Percentiles rank a stretch among this genome's conserved stretches.
Conservation (phyloP, 2,113 vertebrate genomes). For the Catharus bicknelli region DNA sequence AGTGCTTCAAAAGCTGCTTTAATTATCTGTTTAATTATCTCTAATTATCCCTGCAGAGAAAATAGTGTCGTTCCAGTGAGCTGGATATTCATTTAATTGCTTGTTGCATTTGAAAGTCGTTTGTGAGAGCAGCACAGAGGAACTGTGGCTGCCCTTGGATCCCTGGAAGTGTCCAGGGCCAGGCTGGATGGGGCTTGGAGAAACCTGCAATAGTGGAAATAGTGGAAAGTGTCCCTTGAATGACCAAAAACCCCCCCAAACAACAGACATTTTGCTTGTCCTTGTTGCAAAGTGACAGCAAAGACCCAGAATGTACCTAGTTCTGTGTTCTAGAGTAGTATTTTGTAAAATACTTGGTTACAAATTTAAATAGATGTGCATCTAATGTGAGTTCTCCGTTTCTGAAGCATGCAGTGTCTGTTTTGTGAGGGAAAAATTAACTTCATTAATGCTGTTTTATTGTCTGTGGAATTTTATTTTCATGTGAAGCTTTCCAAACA, state of each 20-base stretch:
- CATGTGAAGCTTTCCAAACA: neutral
- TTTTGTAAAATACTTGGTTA: neutral
- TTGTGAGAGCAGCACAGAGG: neutral
- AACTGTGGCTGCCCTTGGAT: neutral
- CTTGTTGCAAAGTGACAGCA: neutral
- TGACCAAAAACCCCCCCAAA: neutral
- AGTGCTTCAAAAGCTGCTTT: neutral
- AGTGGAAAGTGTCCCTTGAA: neutral
- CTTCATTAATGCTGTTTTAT: neutral
- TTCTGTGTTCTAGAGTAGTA: neutral
- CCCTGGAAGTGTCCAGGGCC: neutral
- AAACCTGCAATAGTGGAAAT: accelerated
- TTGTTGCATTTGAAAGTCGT: neutral
- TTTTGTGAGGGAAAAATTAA: neutral
- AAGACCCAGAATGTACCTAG: accelerated
- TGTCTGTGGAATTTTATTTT: neutral
- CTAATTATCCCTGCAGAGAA: neutral
- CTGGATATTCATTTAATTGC: neutral
- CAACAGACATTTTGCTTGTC: neutral
- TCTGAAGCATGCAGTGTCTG: neutral
- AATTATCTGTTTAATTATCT: neutral
- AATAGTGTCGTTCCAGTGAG: neutral
- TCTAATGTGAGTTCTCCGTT: neutral
- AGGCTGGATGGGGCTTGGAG: accelerated
- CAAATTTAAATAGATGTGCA: accelerated